Evolutionary conservation across 2,888 invertebrate genomes (phyloP).

Genomic region (Orchesellides sinensis): DNA sequence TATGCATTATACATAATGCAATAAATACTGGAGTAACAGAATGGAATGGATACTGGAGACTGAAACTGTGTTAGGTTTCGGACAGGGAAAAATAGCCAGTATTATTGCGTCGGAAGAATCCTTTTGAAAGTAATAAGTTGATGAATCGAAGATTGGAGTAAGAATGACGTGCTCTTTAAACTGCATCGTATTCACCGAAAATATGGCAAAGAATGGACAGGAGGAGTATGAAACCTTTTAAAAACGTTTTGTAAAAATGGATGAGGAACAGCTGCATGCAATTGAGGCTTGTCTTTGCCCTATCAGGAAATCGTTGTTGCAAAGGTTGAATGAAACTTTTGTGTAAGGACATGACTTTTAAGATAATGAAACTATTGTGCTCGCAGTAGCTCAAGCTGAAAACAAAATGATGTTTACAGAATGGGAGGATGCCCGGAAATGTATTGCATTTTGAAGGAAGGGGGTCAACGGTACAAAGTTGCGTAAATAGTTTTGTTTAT

Average conservation of each 20-base stretch:
- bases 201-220: slow-evolving; percentile 25
- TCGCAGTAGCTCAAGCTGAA: slow-evolving; percentile 24
- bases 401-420: slow-evolving; percentile 1
- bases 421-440: slow-evolving; percentile 50
- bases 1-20: not conserved
- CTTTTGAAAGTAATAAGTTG: slow-evolving; percentile 61
- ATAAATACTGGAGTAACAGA: slow-evolving; percentile 24
- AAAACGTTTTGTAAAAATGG: slow-evolving; percentile 66
- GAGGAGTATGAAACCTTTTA: slow-evolving; percentile 41
- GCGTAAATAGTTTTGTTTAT: slow-evolving; percentile 8
- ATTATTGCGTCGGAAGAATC: slow-evolving; percentile 53
- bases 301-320: not conserved
- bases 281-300: slow-evolving; percentile 34
- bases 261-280: slow-evolving; percentile 71
- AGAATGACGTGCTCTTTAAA: slow-evolving; percentile 53
- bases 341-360: slow-evolving; percentile 58
- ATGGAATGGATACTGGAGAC: not conserved
- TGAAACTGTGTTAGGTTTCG: slow-evolving; percentile 33
- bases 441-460: slow-evolving; percentile 60
- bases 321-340: slow-evolving; percentile 50
- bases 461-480: slow-evolving; percentile 46
- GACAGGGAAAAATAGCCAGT: slow-evolving; percentile 45
- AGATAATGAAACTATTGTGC: slow-evolving; percentile 58
- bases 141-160: slow-evolving; percentile 46
- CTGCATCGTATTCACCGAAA: slow-evolving; percentile 37